Percentiles rank a stretch among this genome's conserved stretches.
Conservation (phyloP, 64 coral and sea anemone genomes). For the Actinia tenebrosa region DNA sequence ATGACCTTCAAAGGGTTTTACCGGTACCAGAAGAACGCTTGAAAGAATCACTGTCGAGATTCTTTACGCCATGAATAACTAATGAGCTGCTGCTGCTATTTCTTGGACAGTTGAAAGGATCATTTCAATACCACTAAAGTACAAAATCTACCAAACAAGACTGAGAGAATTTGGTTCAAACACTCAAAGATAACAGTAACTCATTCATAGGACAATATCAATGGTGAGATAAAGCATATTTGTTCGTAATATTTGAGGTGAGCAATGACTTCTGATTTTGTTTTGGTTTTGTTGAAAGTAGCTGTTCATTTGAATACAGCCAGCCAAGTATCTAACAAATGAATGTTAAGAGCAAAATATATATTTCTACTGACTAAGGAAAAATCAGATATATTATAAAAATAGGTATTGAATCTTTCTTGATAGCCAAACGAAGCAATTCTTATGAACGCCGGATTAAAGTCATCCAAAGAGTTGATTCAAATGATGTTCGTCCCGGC, state of each 20-base stretch:
- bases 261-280: background rate
- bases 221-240: background rate
- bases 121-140: background rate
- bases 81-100: background rate
- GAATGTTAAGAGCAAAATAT: background rate
- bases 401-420: too few species aligned
- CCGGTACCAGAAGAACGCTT: conserved; percentile 10
- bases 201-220: background rate
- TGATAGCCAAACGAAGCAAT: too few species aligned
- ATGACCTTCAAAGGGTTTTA: background rate
- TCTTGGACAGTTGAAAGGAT: background rate
- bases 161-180: background rate
- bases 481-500: too few species aligned
- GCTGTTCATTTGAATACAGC: background rate
- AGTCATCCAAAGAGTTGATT: too few species aligned
- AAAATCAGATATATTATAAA: too few species aligned
- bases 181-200: background rate
- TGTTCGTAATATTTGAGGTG: background rate
- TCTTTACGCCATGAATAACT: conserved; percentile 2
- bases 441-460: too few species aligned
- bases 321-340: too few species aligned
- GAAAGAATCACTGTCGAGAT: background rate
- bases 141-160: background rate
- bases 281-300: background rate
- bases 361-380: too few species aligned